These are phyloP conservation scores for Alfaro cultratus DNA, from an alignment of 2,797 vertebrate species.

Conservation along the genomic window DNA sequence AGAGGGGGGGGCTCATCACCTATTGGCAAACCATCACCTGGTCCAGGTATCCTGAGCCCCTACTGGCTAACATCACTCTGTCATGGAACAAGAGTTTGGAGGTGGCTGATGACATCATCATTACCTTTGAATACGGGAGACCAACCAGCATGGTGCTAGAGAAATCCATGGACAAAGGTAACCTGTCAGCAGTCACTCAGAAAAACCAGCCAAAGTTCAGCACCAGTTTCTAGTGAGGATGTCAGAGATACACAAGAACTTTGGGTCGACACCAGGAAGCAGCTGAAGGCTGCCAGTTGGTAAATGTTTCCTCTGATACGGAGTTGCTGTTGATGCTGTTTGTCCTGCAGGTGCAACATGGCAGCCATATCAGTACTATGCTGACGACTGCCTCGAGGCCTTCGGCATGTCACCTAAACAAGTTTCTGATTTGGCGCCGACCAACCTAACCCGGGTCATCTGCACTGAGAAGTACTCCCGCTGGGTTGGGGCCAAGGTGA, in stretches of 20 bases:
- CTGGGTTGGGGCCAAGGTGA: conserved; percentile 87
- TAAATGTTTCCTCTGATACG: not conserved
- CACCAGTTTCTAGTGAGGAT: not conserved
- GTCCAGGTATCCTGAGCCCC: conserved; percentile 91
- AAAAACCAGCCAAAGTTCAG: not conserved
- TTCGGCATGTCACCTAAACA: conserved; percentile 94
- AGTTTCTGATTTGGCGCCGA: conserved; percentile 89
- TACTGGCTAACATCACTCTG: conserved; percentile 93
- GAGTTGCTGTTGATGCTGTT: not conserved
- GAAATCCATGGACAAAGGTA: conserved; percentile 94
- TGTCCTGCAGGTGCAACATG: conserved; percentile 78
- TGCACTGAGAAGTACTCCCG: conserved; percentile 97
- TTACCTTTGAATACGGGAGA: conserved; percentile 95
- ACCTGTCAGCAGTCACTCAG: not conserved
- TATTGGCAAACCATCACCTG: conserved; percentile 98
- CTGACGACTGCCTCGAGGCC: conserved; percentile 93
- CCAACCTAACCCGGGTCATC: conserved; percentile 92
- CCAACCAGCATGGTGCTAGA: conserved; percentile 97
- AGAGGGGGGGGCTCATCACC: conserved; percentile 91
- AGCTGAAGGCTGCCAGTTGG: not conserved
- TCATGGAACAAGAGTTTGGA: conserved; percentile 98
- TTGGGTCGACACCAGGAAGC: not conserved
- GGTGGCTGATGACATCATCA: conserved; percentile 91
- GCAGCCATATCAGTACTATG: conserved; percentile 97
- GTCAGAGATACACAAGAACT: no score